Evolutionary conservation across 1,140 invertebrate species (phyloP).

Genomic region (Bilobella aurantiaca): DNA sequence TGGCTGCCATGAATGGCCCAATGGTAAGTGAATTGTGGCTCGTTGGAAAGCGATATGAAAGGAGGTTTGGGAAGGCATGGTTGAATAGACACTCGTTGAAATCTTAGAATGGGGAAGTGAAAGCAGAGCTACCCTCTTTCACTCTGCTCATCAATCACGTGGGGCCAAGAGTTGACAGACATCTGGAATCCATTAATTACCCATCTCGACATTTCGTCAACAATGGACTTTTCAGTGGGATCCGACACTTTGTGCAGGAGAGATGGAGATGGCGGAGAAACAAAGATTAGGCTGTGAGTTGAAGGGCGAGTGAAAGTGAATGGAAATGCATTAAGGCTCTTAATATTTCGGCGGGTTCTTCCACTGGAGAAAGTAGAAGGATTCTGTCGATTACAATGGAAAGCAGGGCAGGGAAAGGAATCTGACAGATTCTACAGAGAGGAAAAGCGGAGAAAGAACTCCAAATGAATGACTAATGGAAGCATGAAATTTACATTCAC

Average conservation of each 20-base stretch:
- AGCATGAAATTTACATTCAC: constrained; percentile 1
- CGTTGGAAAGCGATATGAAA: not conserved
- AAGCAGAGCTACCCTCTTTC: not conserved
- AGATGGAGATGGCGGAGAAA: constrained; percentile 25
- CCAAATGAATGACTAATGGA: constrained; percentile 25
- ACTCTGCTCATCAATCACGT: constrained; percentile 33
- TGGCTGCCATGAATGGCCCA: too few relatives aligned
- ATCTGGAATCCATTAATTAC: constrained; percentile 36
- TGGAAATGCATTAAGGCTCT: not conserved
- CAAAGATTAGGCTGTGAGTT: constrained; percentile 22
- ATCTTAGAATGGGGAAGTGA: not conserved
- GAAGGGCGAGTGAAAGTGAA: constrained; percentile 21
- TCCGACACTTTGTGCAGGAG: constrained; percentile 20
- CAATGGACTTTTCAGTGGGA: constrained; percentile 21
- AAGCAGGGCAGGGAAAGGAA: not conserved
- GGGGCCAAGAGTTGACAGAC: constrained; percentile 31
- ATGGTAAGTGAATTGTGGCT: too few relatives aligned
- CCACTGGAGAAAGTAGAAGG: constrained; percentile 2
- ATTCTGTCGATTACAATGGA: not conserved
- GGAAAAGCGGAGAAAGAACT: constrained; percentile 12
- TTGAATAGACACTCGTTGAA: not conserved
- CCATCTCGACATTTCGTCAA: constrained; percentile 36
- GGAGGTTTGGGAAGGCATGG: not conserved
- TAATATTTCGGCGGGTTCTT: not conserved
- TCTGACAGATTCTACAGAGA: constrained; percentile 2